phyloP scores from a whole-genome alignment of 2,797 vertebrate genomes.

The Melopsittacus undulatus region DNA sequence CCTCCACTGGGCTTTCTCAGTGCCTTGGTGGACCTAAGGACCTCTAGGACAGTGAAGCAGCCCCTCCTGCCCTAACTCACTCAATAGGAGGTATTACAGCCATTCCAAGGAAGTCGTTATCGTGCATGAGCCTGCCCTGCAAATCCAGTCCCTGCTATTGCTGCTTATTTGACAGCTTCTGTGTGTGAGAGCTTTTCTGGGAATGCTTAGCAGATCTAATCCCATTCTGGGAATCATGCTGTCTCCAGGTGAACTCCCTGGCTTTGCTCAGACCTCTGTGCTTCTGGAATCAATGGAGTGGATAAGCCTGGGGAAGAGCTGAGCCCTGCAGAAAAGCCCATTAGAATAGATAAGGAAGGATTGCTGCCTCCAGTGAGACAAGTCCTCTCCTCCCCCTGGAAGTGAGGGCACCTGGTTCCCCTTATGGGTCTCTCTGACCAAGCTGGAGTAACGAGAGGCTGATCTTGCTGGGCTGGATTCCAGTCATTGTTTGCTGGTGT shows the following conservation, averaged over 20 bases:
- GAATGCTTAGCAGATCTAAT: neutral
- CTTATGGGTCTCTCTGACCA: neutral
- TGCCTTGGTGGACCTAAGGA: neutral
- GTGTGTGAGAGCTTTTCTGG: neutral
- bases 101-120: fast-evolving
- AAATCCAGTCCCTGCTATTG: fast-evolving
- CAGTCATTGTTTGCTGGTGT: neutral
- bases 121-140: neutral
- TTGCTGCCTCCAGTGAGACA: neutral
- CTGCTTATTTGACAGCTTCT: neutral
- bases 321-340: slow-evolving; percentile 12
- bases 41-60: neutral
- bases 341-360: slow-evolving; percentile 35
- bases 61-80: neutral
- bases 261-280: neutral
- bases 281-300: neutral
- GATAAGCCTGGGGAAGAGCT: neutral
- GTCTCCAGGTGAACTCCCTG: neutral
- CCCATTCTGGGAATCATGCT: neutral
- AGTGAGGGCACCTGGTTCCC: neutral
- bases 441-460: neutral
- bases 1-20: neutral
- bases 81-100: neutral
- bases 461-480: neutral
- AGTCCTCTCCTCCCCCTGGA: neutral